These are phyloP conservation scores for Anorthoa munda DNA, from an alignment of 2,888 invertebrate species.

Conservation along the genomic window DNA sequence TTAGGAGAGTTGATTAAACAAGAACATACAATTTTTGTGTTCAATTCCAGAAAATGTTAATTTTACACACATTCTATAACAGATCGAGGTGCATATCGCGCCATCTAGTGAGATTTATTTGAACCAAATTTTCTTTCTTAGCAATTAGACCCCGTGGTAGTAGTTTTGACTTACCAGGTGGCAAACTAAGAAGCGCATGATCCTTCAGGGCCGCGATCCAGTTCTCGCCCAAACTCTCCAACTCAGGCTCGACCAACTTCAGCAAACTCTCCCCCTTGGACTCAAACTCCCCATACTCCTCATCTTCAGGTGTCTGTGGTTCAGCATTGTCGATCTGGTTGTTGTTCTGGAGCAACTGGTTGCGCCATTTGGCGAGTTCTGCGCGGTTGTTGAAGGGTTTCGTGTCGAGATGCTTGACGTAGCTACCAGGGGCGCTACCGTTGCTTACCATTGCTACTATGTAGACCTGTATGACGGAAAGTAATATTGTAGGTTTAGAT, in stretches of 20 bases:
- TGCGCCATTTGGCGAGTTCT: slow-evolving; percentile 86
- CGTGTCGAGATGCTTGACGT: slow-evolving; percentile 88
- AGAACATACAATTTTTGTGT: too few relatives aligned
- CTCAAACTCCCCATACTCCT: slow-evolving; percentile 94
- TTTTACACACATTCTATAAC: too few relatives aligned
- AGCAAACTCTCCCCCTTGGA: slow-evolving; percentile 95
- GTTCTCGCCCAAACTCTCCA: slow-evolving; percentile 97
- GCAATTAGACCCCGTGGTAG: too few relatives aligned
- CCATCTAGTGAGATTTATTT: too few relatives aligned
- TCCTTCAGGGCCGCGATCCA: slow-evolving; percentile 99
- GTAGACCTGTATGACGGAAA: slow-evolving; percentile 93
- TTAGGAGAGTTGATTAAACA: too few relatives aligned
- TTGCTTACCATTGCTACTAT: slow-evolving; percentile 97
- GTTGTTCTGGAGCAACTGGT: slow-evolving; percentile 79
- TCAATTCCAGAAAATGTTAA: too few relatives aligned
- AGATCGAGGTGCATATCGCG: too few relatives aligned
- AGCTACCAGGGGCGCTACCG: slow-evolving; percentile 92
- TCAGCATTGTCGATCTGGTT: slow-evolving; percentile 82
- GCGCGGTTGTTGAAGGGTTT: slow-evolving; percentile 84
- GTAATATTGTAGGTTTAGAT: neutral
- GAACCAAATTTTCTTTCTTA: too few relatives aligned
- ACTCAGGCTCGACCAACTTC: slow-evolving; percentile 97
- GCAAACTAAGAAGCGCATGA: slow-evolving; percentile 97
- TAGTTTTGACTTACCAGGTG: slow-evolving; percentile 91
- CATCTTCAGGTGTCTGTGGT: slow-evolving; percentile 77